Evolutionary conservation across 2,797 vertebrate species (phyloP).

Genomic region (Hippopotamyrus pictus): DNA sequence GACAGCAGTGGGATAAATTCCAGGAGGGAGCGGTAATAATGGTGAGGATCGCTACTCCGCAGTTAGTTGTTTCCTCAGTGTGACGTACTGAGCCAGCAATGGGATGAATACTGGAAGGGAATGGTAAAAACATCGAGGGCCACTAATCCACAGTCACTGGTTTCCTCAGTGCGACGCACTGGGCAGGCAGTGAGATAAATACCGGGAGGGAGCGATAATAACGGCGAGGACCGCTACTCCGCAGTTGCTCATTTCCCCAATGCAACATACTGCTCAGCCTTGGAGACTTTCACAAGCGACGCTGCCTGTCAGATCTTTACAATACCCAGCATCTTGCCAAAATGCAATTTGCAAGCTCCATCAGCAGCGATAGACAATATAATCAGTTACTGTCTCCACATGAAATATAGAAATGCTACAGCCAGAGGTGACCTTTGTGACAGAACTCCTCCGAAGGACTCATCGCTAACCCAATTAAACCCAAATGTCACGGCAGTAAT

Average conservation of each 20-base stretch:
- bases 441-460: slow-evolving; percentile 50
- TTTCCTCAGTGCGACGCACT: background rate
- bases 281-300: slow-evolving; percentile 31
- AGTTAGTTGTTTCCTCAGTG: too few species aligned
- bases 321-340: slow-evolving; percentile 31
- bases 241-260: background rate
- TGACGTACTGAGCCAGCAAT: background rate
- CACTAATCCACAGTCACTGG: background rate
- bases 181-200: too few species aligned
- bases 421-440: slow-evolving; percentile 66
- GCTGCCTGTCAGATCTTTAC: slow-evolving; percentile 41
- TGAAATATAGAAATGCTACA: slow-evolving; percentile 44
- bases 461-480: slow-evolving; percentile 69
- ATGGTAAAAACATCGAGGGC: too few species aligned
- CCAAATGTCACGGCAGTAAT: slow-evolving; percentile 72
- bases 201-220: too few species aligned
- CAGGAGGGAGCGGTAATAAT: too few species aligned
- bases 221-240: background rate
- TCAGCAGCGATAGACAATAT: slow-evolving; percentile 34
- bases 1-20: too few species aligned
- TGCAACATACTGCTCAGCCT: background rate
- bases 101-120: background rate
- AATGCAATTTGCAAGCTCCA: slow-evolving; percentile 27
- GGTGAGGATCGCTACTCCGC: too few species aligned
- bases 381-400: slow-evolving; percentile 27